phyloP scores from a whole-genome alignment of 2,113 vertebrate genomes.

The Ictidomys tridecemlineatus region DNA sequence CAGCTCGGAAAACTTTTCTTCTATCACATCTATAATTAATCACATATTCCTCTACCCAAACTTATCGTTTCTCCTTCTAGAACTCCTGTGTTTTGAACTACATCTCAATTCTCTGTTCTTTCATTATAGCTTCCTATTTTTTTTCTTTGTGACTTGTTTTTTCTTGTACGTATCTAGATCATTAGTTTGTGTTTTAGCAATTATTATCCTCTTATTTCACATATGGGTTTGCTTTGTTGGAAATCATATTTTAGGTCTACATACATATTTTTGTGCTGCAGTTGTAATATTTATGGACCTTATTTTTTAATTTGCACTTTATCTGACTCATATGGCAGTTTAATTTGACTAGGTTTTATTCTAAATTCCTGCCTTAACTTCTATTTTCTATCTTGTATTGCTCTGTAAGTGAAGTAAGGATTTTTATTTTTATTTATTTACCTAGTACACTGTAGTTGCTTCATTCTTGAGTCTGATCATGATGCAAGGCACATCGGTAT shows the following conservation, averaged over 20 bases:
- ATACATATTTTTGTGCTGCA: not conserved
- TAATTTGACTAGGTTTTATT: conserved; percentile 6
- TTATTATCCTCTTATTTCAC: not conserved
- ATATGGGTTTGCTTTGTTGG: not conserved
- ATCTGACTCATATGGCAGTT: not conserved
- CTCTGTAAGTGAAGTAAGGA: not conserved
- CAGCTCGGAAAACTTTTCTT: conserved; percentile 18
- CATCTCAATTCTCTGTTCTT: not conserved
- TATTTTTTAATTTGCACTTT: conserved; percentile 32
- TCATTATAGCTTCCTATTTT: not conserved
- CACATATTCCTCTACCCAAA: not conserved
- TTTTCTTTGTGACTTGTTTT: not conserved
- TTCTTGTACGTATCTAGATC: not conserved
- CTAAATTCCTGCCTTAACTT: conserved; percentile 22
- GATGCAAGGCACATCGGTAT: not conserved
- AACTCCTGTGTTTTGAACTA: not conserved
- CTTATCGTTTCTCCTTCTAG: not conserved
- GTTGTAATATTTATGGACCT: not conserved
- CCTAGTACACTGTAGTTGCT: not conserved
- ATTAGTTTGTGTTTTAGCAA: not conserved
- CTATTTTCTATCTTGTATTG: not conserved
- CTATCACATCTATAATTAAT: conserved; percentile 51
- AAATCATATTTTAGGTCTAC: not conserved
- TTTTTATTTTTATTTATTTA: not conserved
- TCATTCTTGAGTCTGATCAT: not conserved